Evolutionary conservation across 1,140 invertebrate species (phyloP).

Genomic region (Dreissena polymorpha): DNA sequence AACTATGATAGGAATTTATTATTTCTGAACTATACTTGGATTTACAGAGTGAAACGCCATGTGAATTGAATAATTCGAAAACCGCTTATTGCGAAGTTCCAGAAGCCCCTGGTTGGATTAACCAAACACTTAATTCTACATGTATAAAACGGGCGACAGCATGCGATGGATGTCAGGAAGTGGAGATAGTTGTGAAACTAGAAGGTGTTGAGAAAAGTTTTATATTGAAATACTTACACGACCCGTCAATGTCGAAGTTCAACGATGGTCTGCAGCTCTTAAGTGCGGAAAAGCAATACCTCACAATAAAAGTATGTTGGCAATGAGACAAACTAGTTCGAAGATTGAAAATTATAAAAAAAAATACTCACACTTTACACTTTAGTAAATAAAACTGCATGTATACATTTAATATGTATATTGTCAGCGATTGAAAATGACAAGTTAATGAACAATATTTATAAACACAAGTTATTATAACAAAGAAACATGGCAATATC

Average conservation of each 20-base stretch:
- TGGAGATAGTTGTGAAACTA: too few relatives aligned
- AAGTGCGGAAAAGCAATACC: neutral
- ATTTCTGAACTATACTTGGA: too few relatives aligned
- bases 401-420: neutral
- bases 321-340: neutral
- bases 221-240: neutral
- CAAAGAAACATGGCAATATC: neutral
- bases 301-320: neutral
- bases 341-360: neutral
- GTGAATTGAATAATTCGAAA: too few relatives aligned
- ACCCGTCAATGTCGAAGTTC: neutral
- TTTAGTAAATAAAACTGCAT: neutral
- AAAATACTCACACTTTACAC: too few relatives aligned
- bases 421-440: neutral
- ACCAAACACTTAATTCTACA: too few relatives aligned
- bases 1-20: too few relatives aligned
- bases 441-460: neutral
- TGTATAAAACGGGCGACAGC: too few relatives aligned
- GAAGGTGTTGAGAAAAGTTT: neutral
- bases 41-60: too few relatives aligned
- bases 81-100: too few relatives aligned
- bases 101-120: too few relatives aligned
- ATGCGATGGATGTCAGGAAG: too few relatives aligned
- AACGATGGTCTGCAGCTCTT: neutral
- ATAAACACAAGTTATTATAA: neutral